Evolutionary conservation across 1,140 invertebrate genomes (phyloP), one percentile per base, ranked within the genome.

Genomic region (Sycophila sp.): DNA sequence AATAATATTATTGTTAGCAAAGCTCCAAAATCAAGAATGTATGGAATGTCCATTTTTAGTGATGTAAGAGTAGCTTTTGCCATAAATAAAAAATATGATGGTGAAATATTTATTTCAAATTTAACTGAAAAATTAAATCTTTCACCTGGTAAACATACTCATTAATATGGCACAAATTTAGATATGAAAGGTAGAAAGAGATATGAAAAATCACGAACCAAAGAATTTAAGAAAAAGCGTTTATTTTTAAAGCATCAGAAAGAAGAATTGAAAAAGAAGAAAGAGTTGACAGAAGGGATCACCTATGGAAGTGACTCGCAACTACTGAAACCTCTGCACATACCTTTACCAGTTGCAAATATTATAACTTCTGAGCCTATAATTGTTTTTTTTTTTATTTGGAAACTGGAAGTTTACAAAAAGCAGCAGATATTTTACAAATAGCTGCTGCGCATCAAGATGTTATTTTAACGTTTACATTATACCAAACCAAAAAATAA

Each of bases 1-100:
- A 76, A 73, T 56, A 36, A 30, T 8, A 64, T 24, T 7, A 74
- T 74, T 68, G 47, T 26, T 4, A 64, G 67, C 13, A 76, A 71
- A 49, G 69, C 75, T 8, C 67, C 70, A 13, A 76, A 76, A 66
- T 17, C 34, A 13, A 17, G 30, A 49, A 56, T 64, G 11, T 62
- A 64, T 24, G 66, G 69, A 19, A n/a, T 28, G 6, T 28, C 36
- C 22, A 36, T 11, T 19, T 64, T 71, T 11, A 19, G 56, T 38
- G 65, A 75, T 45, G 47, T 62, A 26, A 38, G 68, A 15, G 59
- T 62, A 45, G 64, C 32, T 38, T 58, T 42, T 51, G 45, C 45
- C 10, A 55, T 75, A 7, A 28, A 19, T 22, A 64, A 69, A 32
- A 75, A 75, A 63, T 73, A 73, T 67, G 4, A 47, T 5, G 74